Conservation (phyloP, 92 coral and sea anemone genomes). For the Porites cylindrica region DNA sequence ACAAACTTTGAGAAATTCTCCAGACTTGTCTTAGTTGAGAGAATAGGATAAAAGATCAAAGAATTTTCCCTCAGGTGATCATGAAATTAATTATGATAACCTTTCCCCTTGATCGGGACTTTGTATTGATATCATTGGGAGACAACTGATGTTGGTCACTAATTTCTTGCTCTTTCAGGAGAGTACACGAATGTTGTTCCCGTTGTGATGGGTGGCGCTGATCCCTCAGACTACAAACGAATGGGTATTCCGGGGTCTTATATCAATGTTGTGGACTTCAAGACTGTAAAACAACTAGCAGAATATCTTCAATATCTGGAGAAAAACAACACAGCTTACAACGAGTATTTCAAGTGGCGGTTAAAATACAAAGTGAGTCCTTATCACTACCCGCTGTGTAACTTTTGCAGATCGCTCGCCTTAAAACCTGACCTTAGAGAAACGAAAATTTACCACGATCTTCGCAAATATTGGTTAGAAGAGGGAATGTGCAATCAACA, state of each 20-base stretch:
- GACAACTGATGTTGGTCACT: background rate
- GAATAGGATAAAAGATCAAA: no score
- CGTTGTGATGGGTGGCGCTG: conserved; percentile 79
- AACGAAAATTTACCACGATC: conserved; percentile 1
- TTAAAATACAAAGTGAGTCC: conserved; percentile 39
- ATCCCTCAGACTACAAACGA: conserved; percentile 38
- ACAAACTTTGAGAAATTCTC: no score
- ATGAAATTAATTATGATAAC: no score
- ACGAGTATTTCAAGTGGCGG: conserved; percentile 86
- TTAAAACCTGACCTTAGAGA: conserved; percentile 7
- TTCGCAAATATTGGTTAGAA: conserved; percentile 1
- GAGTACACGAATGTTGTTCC: conserved; percentile 69
- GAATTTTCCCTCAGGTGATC: no score
- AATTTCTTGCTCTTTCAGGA: conserved; percentile 23
- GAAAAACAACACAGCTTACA: conserved; percentile 80
- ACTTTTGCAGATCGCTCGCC: conserved; percentile 20
- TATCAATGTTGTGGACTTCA: conserved; percentile 79
- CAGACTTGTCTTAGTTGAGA: no score
- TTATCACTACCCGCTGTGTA: conserved; percentile 25
- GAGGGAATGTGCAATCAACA: background rate
- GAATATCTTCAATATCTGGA: conserved; percentile 68
- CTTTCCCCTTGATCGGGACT: no score
- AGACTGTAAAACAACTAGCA: conserved; percentile 68
- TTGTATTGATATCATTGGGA: background rate
- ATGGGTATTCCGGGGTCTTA: conserved; percentile 90